These are phyloP conservation scores for Atherinomorus stipes DNA, from an alignment of 2,113 vertebrate genomes.

Conservation along the genomic window DNA sequence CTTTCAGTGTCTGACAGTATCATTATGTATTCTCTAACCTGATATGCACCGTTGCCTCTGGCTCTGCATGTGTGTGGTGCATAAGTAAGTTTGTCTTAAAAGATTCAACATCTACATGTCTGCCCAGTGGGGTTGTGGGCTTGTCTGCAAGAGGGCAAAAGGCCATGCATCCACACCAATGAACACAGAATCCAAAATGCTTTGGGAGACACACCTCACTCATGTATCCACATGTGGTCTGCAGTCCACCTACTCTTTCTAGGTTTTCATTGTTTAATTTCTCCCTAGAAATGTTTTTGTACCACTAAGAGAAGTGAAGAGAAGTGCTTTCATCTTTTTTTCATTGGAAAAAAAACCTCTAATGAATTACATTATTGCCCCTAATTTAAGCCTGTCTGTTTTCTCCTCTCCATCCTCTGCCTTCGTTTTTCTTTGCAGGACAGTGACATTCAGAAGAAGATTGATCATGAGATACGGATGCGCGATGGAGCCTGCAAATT, in stretches of 20 bases:
- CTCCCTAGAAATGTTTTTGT: background rate
- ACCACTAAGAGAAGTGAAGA: background rate
- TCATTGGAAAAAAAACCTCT: background rate
- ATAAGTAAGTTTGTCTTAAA: slow-evolving; percentile 45
- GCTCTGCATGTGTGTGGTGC: slow-evolving; percentile 36
- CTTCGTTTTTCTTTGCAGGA: slow-evolving; percentile 81
- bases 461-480: slow-evolving; percentile 95
- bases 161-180: slow-evolving; percentile 15
- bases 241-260: slow-evolving; percentile 1
- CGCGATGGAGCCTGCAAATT: slow-evolving; percentile 93
- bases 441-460: slow-evolving; percentile 92
- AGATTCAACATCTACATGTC: slow-evolving; percentile 59
- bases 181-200: slow-evolving; percentile 18
- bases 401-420: background rate
- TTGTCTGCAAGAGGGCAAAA: slow-evolving; percentile 23
- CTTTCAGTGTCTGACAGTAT: slow-evolving; percentile 35
- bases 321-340: background rate
- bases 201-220: slow-evolving; percentile 35
- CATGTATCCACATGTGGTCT: slow-evolving; percentile 22
- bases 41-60: background rate
- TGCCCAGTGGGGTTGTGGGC: slow-evolving; percentile 16
- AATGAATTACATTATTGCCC: background rate
- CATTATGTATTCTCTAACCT: slow-evolving; percentile 30
- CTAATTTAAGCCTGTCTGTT: slow-evolving; percentile 10
- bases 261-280: background rate